Percentiles rank a stretch among this genome's conserved stretches.
These are phyloP conservation scores for Aphelocoma coerulescens DNA, from an alignment of 2,113 vertebrate genomes.

Conservation along the genomic window DNA sequence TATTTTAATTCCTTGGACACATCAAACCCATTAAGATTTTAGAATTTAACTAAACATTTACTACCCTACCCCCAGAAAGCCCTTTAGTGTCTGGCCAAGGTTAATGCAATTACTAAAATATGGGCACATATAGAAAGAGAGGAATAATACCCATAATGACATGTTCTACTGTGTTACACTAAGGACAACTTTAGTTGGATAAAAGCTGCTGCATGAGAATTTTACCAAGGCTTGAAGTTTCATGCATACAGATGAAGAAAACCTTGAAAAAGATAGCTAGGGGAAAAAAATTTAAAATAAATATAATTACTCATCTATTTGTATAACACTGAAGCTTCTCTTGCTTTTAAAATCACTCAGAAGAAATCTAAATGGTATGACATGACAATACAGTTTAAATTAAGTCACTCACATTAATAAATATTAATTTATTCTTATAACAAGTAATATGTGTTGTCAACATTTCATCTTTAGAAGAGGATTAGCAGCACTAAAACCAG, in stretches of 20 bases:
- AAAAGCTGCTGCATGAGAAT: not conserved
- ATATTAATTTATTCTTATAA: conserved; percentile 4
- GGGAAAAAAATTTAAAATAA: not conserved
- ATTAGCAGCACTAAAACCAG: not conserved
- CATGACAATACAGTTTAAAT: not conserved
- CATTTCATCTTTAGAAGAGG: not conserved
- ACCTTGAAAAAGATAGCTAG: not conserved
- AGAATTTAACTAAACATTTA: not conserved
- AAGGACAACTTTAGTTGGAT: not conserved
- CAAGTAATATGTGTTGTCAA: not conserved
- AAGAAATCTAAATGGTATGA: not conserved
- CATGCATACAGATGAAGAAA: not conserved
- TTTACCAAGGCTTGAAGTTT: not conserved
- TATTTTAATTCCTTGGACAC: not conserved
- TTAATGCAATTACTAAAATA: not conserved
- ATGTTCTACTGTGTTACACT: not conserved
- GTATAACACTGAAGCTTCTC: not conserved
- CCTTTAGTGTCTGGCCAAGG: not conserved
- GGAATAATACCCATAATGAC: not conserved
- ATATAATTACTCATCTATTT: not conserved
- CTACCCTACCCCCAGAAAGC: not conserved
- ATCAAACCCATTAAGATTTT: not conserved
- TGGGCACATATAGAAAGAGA: not conserved
- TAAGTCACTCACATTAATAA: not conserved
- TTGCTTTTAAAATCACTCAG: not conserved